Evolutionary conservation across 2,113 vertebrate species (phyloP), one percentile per base, ranked within the genome.

Genomic region (Nicator chloris): DNA sequence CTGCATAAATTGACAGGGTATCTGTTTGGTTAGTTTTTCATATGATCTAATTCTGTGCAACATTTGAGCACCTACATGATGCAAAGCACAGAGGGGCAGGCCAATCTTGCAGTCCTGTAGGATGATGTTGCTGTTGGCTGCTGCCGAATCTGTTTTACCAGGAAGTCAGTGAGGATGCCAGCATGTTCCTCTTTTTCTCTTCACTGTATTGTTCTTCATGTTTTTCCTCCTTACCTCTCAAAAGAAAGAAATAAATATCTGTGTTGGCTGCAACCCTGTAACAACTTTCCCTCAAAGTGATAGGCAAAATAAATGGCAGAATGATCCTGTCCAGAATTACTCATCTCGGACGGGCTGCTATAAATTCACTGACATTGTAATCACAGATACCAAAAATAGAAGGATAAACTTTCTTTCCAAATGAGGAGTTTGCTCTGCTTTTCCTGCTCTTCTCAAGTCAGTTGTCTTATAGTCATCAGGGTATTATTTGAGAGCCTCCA

Each of bases 251-350:
- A 73, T 23, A 88, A 95, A 45, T 76, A 71, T 53, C 68, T 92
- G n/a, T 88, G 60, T 83, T 90, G 93, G 68, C 90, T 88, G 31
- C 71, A 80, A 57, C 68, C 37, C 73, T 88, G 71, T 86, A 93
- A 80, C 68, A 88, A 51, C 87, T 88, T 85, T 91, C 39, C 23
- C 31, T 76, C 84, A 75, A 94, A 94, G 76, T 68, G 60, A 83
- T 78, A 86, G 82, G 47, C 71, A 83, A 79, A 86, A 82, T 81
- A 90, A 95, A 81, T 82, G 85, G 44, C 68, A 82, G 88, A 97
- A 81, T 93, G 8, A 73, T 88, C 71, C 13, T 91, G n/a, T 78
- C 91, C 64, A 83, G 76, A 91, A 78, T 94, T 94, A 86, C 53
- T 92, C 33, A 33, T 88, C 68, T 92, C 1, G 0, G 31, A 78